phyloP scores from a whole-genome alignment of 2,888 invertebrate genomes.

The Spialia ferax region DNA sequence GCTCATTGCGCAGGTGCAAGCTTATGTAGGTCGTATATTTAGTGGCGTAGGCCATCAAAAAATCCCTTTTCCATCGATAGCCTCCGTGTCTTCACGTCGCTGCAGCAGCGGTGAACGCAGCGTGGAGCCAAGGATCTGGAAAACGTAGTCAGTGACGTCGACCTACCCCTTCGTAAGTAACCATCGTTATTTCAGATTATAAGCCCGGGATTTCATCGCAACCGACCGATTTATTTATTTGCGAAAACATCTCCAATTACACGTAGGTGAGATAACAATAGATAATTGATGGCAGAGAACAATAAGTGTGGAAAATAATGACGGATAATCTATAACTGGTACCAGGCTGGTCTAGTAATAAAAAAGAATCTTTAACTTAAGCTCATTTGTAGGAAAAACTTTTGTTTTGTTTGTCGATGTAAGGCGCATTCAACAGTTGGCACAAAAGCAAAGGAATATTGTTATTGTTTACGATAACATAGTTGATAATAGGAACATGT shows the following conservation, averaged over 20 bases:
- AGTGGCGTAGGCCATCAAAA: constrained; percentile 18
- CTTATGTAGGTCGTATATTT: constrained; percentile 21
- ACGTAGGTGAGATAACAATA: background rate
- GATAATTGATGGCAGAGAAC: background rate
- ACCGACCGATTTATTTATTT: background rate
- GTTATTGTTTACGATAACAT: background rate
- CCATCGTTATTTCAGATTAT: background rate
- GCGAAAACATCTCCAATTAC: background rate
- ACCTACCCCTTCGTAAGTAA: background rate
- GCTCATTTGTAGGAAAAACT: background rate
- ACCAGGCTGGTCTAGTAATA: too few relatives aligned
- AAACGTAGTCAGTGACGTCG: background rate
- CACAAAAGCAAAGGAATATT: background rate
- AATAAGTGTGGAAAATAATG: background rate
- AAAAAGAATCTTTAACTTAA: too few relatives aligned
- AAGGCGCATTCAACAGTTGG: constrained; percentile 14
- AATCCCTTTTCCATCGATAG: constrained; percentile 25
- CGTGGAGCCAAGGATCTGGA: background rate
- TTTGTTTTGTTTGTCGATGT: background rate
- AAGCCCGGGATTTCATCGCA: background rate
- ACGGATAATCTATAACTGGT: too few relatives aligned
- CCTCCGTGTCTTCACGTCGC: constrained; percentile 1
- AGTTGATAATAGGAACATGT: too few relatives aligned
- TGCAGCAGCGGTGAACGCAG: constrained; percentile 9
- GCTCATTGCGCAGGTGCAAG: constrained; percentile 34